These are phyloP conservation scores for Porites lobata DNA, from an alignment of 92 coral and sea anemone genomes.

Conservation along the genomic window DNA sequence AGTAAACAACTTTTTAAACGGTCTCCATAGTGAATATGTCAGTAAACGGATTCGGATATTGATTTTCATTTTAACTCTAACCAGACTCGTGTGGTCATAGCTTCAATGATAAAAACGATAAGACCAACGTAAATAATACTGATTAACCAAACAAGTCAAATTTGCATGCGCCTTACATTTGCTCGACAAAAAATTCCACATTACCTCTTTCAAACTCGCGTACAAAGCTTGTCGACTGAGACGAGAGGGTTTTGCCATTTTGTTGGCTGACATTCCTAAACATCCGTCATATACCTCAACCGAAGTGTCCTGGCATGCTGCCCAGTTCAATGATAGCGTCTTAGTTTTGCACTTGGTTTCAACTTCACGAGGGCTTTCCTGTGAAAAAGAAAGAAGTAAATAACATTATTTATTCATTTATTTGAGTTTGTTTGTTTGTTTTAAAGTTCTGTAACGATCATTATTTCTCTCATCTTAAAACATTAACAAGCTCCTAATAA, in stretches of 20 bases:
- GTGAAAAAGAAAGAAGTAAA: neutral
- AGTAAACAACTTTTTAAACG: too few species aligned
- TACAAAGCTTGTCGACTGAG: conserved; percentile 65
- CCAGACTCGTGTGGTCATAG: too few species aligned
- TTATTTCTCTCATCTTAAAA: neutral
- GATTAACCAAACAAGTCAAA: too few species aligned
- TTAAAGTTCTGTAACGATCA: neutral
- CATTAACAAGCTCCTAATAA: too few species aligned
- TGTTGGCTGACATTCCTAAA: conserved; percentile 61
- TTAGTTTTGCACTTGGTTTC: conserved; percentile 91
- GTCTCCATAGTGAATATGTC: too few species aligned
- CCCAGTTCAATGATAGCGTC: conserved; percentile 86
- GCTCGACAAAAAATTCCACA: neutral
- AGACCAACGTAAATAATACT: too few species aligned
- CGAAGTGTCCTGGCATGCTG: conserved; percentile 60
- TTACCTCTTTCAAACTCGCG: conserved; percentile 62
- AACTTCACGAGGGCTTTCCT: conserved; percentile 73
- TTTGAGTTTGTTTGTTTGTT: neutral
- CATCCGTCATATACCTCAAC: conserved; percentile 89
- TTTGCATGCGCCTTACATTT: neutral
- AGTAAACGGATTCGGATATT: too few species aligned
- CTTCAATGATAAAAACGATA: too few species aligned
- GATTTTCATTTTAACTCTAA: too few species aligned
- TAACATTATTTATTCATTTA: neutral
- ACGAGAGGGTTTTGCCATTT: conserved; percentile 69